phyloP scores from a whole-genome alignment of 2,113 vertebrate species.

The Psammodynastes pulverulentus region DNA sequence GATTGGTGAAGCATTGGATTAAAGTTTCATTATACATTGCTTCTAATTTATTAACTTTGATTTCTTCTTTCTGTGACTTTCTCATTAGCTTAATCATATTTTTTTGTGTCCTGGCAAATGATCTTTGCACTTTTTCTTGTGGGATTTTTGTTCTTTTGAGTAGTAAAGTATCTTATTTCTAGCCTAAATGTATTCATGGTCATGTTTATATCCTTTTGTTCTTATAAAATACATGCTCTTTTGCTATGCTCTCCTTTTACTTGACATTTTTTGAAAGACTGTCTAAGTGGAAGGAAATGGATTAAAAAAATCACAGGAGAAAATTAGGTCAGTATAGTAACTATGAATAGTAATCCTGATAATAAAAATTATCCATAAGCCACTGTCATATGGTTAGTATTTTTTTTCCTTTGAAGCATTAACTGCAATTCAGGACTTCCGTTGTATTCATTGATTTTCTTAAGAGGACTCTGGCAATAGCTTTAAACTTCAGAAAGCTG shows the following conservation, averaged over 20 bases:
- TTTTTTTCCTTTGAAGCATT: neutral
- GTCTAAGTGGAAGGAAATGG: constrained; percentile 1
- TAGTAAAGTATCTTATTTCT: neutral
- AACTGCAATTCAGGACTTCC: neutral
- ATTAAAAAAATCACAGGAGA: neutral
- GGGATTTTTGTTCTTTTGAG: constrained; percentile 6
- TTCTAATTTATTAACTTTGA: neutral
- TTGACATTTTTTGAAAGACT: neutral
- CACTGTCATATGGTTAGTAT: neutral
- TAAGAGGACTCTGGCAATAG: constrained; percentile 4
- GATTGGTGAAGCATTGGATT: constrained; percentile 1
- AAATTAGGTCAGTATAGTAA: constrained; percentile 19
- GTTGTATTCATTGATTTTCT: constrained; percentile 14
- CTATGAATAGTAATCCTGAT: constrained; percentile 11
- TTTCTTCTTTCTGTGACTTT: neutral
- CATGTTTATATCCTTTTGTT: neutral
- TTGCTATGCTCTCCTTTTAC: constrained; percentile 22
- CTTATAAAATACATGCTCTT: constrained; percentile 6
- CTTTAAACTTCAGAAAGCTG: constrained; percentile 34
- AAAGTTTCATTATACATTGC: constrained; percentile 6
- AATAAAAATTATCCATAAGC: neutral
- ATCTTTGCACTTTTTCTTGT: neutral
- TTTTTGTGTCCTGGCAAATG: neutral
- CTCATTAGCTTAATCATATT: neutral
- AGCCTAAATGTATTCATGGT: constrained; percentile 6